Percentiles rank a stretch among this genome's conserved stretches.
Conservation (phyloP, 2,113 vertebrate species). For the Casuarius casuarius region DNA sequence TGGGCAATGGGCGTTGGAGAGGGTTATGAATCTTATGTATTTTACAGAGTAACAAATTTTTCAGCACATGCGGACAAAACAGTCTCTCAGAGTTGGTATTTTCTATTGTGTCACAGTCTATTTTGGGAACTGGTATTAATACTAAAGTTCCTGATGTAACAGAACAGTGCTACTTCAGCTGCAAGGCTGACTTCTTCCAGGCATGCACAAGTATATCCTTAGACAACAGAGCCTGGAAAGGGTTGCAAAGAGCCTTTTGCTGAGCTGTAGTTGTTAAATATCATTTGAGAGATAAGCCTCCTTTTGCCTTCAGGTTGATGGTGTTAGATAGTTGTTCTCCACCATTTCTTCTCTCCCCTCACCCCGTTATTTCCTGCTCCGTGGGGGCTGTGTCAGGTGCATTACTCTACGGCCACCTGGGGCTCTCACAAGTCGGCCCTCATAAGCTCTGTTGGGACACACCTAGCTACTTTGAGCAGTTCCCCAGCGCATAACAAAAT, state of each 20-base stretch:
- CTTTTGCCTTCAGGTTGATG: background rate
- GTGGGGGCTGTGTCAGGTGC: background rate
- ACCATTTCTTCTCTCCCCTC: background rate
- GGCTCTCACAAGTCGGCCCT: background rate
- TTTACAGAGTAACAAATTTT: background rate
- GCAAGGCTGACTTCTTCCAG: background rate
- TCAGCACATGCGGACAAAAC: background rate
- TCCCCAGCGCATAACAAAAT: rapidly evolving
- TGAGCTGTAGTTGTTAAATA: background rate
- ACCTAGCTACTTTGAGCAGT: rapidly evolving
- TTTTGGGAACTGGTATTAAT: slow-evolving; percentile 35
- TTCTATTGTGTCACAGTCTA: slow-evolving; percentile 43
- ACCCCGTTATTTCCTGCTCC: rapidly evolving
- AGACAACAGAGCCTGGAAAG: background rate
- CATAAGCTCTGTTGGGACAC: rapidly evolving
- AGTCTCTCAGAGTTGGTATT: slow-evolving; percentile 5
- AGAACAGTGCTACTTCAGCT: background rate
- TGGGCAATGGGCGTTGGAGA: background rate
- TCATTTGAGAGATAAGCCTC: background rate
- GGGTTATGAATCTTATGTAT: background rate
- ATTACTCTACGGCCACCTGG: background rate
- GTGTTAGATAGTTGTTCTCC: background rate
- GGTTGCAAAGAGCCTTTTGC: background rate
- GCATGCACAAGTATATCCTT: background rate
- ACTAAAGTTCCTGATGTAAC: background rate